Evolutionary conservation across 2,797 vertebrate genomes (phyloP).

Genomic region (Chloroceryle amazona): DNA sequence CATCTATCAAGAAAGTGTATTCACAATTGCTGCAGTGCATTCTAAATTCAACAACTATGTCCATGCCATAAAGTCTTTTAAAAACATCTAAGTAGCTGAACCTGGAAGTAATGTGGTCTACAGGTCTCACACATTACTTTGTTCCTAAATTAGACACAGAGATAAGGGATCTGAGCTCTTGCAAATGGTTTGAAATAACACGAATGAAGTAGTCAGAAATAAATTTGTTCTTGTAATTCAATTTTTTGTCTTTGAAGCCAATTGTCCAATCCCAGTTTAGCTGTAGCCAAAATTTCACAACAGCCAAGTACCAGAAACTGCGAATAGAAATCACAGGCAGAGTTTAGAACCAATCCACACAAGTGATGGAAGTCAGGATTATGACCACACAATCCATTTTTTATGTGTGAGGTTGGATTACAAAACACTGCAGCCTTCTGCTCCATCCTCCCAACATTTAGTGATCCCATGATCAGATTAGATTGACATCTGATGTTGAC

Average conservation of each 20-base stretch:
- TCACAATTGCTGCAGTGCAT: not conserved
- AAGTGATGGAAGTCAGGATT: not conserved
- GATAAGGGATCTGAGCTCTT: not conserved
- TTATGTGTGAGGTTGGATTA: not conserved
- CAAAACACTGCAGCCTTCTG: not conserved
- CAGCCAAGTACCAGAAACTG: not conserved
- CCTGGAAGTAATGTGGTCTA: not conserved
- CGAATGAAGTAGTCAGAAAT: not conserved
- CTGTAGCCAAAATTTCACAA: not conserved
- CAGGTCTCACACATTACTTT: not conserved
- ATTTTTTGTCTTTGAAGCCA: not conserved
- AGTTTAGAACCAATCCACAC: not conserved
- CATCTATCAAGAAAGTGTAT: not conserved
- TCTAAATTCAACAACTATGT: not conserved
- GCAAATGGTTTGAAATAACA: not conserved
- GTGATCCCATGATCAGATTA: not conserved
- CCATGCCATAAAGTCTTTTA: not conserved
- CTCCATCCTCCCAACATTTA: not conserved
- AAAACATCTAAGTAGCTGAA: not conserved
- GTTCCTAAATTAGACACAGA: not conserved
- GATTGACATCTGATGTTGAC: fast-evolving
- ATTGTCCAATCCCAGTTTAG: not conserved
- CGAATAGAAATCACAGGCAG: not conserved
- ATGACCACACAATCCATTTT: not conserved
- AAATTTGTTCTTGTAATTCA: not conserved